A percentile compares a stretch with the other conserved stretches of the same genome.
Evolutionary conservation across 2,888 invertebrate species (phyloP).

Genomic region (Agrilus biguttatus): DNA sequence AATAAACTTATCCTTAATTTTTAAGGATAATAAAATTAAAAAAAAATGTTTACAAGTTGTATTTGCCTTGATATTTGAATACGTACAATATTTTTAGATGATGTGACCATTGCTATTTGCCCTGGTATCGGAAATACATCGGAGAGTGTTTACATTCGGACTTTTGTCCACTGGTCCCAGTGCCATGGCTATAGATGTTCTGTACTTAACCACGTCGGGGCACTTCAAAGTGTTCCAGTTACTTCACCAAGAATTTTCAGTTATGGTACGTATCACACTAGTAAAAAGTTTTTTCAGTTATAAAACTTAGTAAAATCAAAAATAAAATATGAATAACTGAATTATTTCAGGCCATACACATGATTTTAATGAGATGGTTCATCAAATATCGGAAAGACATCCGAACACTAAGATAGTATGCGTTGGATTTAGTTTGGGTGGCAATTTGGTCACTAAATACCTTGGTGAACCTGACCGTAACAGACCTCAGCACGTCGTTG

Average conservation of each 20-base stretch:
- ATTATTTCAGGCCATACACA: conserved; percentile 64
- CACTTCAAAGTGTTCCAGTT: conserved; percentile 68
- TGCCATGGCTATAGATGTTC: conserved; percentile 84
- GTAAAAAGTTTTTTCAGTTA: too few species aligned
- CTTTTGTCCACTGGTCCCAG: conserved; percentile 85
- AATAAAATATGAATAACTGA: too few species aligned
- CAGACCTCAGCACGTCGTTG: conserved; percentile 58
- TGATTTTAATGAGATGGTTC: conserved; percentile 74
- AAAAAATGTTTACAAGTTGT: too few species aligned
- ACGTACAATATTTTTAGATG: conserved; percentile 42
- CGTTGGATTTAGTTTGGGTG: conserved; percentile 88
- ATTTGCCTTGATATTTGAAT: too few species aligned
- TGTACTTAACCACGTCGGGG: conserved; percentile 88
- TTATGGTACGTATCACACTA: conserved; percentile 56
- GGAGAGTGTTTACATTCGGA: conserved; percentile 86
- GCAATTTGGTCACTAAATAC: conserved; percentile 86
- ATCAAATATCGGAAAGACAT: conserved; percentile 56
- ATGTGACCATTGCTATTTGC: conserved; percentile 75
- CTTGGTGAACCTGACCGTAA: conserved; percentile 59
- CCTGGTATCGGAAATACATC: conserved; percentile 91
- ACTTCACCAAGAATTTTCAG: conserved; percentile 82
- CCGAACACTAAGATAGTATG: conserved; percentile 64
- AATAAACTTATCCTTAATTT: too few species aligned
- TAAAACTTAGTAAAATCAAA: too few species aligned
- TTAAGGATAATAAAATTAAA: too few species aligned